Evolutionary conservation across 2,113 vertebrate species (phyloP).

Genomic region (Cyprinodon tularosa): DNA sequence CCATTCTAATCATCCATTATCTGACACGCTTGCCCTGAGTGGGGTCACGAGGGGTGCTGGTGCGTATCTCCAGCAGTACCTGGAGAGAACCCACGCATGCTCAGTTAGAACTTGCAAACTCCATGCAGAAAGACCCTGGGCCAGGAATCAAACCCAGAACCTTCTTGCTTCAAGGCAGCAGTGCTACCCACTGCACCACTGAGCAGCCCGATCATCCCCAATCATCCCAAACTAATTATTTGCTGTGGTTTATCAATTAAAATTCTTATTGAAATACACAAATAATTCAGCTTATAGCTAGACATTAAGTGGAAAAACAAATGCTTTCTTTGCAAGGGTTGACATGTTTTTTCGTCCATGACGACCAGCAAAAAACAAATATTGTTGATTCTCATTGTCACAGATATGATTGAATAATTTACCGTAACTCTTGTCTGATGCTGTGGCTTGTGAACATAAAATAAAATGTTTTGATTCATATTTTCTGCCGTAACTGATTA

Average conservation of each 20-base stretch:
- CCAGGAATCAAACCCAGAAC: no score
- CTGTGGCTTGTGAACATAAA: slow-evolving; percentile 4
- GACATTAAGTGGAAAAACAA: neutral
- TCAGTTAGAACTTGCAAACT: no score
- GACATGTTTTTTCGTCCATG: neutral
- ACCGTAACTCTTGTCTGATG: slow-evolving; percentile 19
- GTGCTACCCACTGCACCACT: no score
- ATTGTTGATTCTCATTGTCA: neutral
- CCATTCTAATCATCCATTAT: no score
- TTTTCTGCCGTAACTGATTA: slow-evolving; percentile 23
- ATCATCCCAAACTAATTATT: no score
- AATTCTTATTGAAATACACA: neutral
- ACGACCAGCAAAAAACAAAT: neutral
- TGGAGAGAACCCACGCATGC: no score
- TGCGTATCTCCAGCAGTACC: no score
- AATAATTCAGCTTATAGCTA: neutral
- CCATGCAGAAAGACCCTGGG: no score
- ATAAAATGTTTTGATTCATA: slow-evolving; percentile 12
- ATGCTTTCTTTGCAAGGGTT: neutral
- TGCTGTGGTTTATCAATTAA: neutral
- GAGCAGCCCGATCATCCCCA: no score
- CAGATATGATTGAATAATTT: slow-evolving; percentile 35
- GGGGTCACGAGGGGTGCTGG: no score
- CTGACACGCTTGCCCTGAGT: no score
- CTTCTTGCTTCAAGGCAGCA: no score